Base-by-base conservation (phyloP, 2,888 invertebrate genomes). In the Platycnemis pennipes region DNA sequence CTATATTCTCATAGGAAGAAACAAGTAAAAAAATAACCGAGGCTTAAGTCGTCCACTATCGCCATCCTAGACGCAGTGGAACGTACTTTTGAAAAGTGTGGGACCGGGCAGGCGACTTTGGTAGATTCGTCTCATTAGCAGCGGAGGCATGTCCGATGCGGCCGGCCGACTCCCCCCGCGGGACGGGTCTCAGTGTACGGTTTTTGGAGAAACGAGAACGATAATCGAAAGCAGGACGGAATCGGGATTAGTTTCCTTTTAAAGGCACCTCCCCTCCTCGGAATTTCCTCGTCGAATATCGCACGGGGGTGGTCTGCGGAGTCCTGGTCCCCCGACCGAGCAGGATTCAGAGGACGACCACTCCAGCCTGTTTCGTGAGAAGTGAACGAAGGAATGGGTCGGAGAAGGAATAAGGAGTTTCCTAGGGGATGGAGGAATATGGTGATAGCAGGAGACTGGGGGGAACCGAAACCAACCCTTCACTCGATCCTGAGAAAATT, bases 141-240 rank as follows among this genome's bases (percentile, higher is more conserved):
- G 31, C 77, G 77, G 26, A 5, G 77, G 31, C 77, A 77, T 77
- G 77, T 77, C 37, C 77, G 77, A 77, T 11, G 31, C 2, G 77
- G 31, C 77, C 77, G 37, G 5, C 5, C 26, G 26, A 2, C 77
- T 37, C 22, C 77, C 13, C 13, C 77, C 2, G 31, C 37, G 11
- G 13, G 37, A 77, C 77, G 37, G 37, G 77, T 77, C 77, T 37
- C 37, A 13, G 77, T 37, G 77, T 37, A 26, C 63, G 26, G 91
- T 91, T 91, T 89, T 91, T 56, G 91, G 91, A 63, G 63, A 63
- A 91, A 63, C 44, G 63, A 91, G 63, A 16, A 56, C n/a, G 91
- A 91, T 91, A 37, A 37, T 77, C 77, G 69, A n/a, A 69, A 69
- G 91, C 63, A 45, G 26, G 63, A 37, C 37, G 77, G 91, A 44